Evolutionary conservation across 2,888 invertebrate genomes (phyloP), one percentile per base, ranked within the genome.

Genomic region (Cetonia aurata): DNA sequence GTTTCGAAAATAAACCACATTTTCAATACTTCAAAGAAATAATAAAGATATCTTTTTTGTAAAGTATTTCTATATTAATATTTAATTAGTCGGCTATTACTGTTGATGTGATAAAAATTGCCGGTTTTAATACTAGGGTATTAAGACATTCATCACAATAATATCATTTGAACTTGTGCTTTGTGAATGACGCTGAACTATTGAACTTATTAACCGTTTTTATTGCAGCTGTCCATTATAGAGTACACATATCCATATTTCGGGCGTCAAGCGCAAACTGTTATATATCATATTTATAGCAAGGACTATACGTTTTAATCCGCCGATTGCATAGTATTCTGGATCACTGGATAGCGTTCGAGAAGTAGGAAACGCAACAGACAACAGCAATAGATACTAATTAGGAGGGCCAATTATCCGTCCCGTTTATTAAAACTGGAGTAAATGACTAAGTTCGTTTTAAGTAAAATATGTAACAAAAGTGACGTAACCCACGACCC

Each of bases 391-490:
- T 37, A 8, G 13, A 25, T 60, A 48, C 46, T 55, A 71, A 71
- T 69, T 71, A 71, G 62, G 65, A 37, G 37, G 37, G 37, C 55
- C 71, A 67, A 67, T 71, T 71, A 71, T 68, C 25, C 25, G 37
- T 37, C 41, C 53, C 19, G 37, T 68, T 69, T 53, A 44, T 71
- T 69, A 56, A 65, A 37, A 67, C 67, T 33, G n/a, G 71, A 42
- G 69, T 53, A 48, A 68, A 71, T 60, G 60, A 71, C 68, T 68
- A 65, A 65, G 56, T 60, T 68, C 50, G 60, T 71, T 71, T 71
- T 68, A 50, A 71, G 69, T 25, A 69, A 71, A 71, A 71, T 71
- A 68, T 71, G 71, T 71, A 71, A 37, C 37, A 71, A 71, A 69
- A 69, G 55, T 71, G 71, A 71, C 71, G 71, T 71, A 71, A 71